Base-by-base conservation (phyloP, 2,797 vertebrate species). In the Percopsis omiscomaycus region DNA sequence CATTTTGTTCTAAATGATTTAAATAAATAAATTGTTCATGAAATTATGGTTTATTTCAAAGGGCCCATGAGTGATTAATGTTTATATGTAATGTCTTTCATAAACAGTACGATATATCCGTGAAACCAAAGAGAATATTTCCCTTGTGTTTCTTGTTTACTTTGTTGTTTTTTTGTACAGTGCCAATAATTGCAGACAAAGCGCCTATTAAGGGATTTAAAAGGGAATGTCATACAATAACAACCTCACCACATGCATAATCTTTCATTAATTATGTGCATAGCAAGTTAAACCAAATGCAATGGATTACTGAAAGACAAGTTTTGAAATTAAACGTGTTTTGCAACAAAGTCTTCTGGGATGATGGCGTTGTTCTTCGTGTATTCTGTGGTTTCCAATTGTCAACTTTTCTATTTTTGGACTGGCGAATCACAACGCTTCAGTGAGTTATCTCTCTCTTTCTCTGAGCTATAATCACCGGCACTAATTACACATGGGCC, bases 401-500 rank as follows among this genome's bases (percentile, higher is more conserved):
- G 73, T 78, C 70, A 63, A 70, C 73, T 84, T 77, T 85, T 45
- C 76, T 82, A 84, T 84, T 86, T 69, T 78, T 66, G 46, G 74
- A 68, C 52, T 16, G 45, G 61, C 59, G 81, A 86, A 84, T 84
- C 79, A 85, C 83, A 89, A 75, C 56, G 59, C 81, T 68, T 53
- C 73, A 67, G 66, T 63, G 59, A 72, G 79, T 84, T 76, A 80
- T 85, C 79, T 72, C 66, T 68, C 5, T 53, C 28, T 57, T 74
- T 13, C 60, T 64, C 80, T 77, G 81, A 88, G 81, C 80, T 80
- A 59, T 88, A 89, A 88, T 91, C 79, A 80, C 77, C 77, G 46
- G 77, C 68, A 73, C 69, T 89, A 89, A 92, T 89, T 90, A 82
- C 79, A 90, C 84, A 79, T 86, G 85, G 77, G 81, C 85, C 62